Evolutionary conservation across 2,113 vertebrate species (phyloP), one percentile per base, ranked within the genome.

Genomic region (Centrocercus urophasianus): DNA sequence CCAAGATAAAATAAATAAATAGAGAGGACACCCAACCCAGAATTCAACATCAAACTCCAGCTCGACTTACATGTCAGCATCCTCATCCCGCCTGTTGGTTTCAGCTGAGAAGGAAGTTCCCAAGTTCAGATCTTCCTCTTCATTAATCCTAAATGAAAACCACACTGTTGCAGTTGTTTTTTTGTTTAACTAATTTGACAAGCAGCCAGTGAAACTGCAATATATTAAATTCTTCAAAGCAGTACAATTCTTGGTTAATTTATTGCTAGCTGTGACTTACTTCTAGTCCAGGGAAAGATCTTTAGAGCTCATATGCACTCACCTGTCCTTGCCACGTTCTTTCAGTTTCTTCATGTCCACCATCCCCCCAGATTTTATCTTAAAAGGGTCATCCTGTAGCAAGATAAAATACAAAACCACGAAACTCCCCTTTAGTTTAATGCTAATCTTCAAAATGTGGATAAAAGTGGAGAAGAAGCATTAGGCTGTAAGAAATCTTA

Each of bases 311-410:
- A 45, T 1, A 24, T 2, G 7, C 27, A 97, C 98, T 96, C 95
- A 99, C 99, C 98, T 98, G 90, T 99, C 99, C 72, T 98, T 98
- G 83, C 98, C 98, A 74, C 98, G 97, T 93, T 99, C 99, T 94
- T 99, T 99, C 71, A 99, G 96, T 91, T 99, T 99, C 96, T 99
- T 99, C 99, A 99, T 99, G 94, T 99, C 99, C 61, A 99, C 98
- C 97, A 99, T 98, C 2, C 99, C 99, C 24, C 99, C 99, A 1
- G 98, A 98, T 95, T 99, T 99, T 89, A 99, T 97, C 90, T 99
- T 99, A 83, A 99, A 99, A 5, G 99, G 99, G 61, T 99, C 99
- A 94, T 99, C 98, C 99, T 99, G 88, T 18, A 86, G 66, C 5
- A 72, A 54, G 48, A 60, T 52, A 65, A 20, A 40, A 48, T 1